A percentile compares a stretch with the other conserved stretches of the same genome.
These are phyloP conservation scores for Lacanobia oleracea DNA, from an alignment of 2,888 invertebrate species.

Conservation along the genomic window DNA sequence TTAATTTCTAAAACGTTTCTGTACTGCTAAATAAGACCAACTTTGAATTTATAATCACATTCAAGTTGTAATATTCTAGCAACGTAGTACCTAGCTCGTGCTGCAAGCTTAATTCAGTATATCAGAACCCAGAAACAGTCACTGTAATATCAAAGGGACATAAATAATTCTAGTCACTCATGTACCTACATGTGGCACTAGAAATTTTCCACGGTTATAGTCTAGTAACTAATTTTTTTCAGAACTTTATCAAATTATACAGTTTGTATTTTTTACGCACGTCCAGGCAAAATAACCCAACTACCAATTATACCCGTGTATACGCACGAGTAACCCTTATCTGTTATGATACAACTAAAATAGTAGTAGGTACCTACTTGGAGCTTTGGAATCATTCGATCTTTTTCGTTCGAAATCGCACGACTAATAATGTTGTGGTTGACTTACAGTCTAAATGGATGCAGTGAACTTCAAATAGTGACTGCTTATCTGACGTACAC, in stretches of 20 bases:
- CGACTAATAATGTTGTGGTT: too few relatives aligned
- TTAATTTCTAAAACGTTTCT: conserved; percentile 34
- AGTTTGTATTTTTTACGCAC: background rate
- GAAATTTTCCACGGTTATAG: too few relatives aligned
- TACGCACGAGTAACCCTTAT: background rate
- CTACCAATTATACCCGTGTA: background rate
- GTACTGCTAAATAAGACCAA: conserved; percentile 8
- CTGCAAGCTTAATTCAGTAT: background rate
- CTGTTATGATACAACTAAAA: too few relatives aligned
- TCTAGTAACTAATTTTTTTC: too few relatives aligned
- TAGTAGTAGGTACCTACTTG: background rate
- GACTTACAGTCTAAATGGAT: background rate
- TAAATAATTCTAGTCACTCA: background rate
- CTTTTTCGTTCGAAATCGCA: background rate
- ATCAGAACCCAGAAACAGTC: conserved; percentile 2
- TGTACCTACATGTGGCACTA: too few relatives aligned
- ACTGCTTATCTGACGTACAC: too few relatives aligned
- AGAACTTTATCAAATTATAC: too few relatives aligned
- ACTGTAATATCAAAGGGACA: background rate
- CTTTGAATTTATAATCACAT: conserved; percentile 28
- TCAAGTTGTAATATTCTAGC: conserved; percentile 30
- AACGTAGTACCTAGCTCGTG: conserved; percentile 20
- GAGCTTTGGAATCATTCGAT: background rate
- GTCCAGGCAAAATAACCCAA: background rate
- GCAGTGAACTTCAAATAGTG: background rate